Base-by-base conservation (phyloP, 1,140 invertebrate species). In the Sarcophaga peregrina region DNA sequence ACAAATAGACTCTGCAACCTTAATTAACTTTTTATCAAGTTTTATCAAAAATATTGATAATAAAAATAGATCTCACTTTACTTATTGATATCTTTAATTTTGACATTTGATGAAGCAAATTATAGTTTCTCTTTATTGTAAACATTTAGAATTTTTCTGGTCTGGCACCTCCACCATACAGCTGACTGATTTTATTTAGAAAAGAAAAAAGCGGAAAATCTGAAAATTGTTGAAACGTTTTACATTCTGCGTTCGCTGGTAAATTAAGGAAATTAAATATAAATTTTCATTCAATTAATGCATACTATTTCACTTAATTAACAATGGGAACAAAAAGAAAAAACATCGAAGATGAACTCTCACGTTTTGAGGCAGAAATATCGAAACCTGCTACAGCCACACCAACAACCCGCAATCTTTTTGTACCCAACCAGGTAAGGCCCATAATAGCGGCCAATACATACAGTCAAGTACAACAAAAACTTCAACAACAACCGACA, bases 291-390 rank as follows among this genome's bases (percentile, higher is more conserved):
- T 4, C 17, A 68, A 25, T 20, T 68, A 68, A 68, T 68, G n/a
- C 17, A n/a, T 20, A 20, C 37, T 45, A 46, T 82, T 10, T 46
- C 25, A 37, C 25, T 17, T n/a, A 50, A 82, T 8, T 78, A 68
- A 10, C 6, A 81, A 89, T 91, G 90, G 89, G 89, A 80, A 85
- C 86, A 10, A 90, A 90, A 78, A 86, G 89, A 76, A 90, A 89
- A 15, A 87, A 89, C 68, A 95, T 96, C 94, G 95, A 96, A 91
- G 95, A 96, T 91, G 95, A 96, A 91, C 95, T 96, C 93, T 95
- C 93, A 86, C 94, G 95, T 85, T 97, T 97, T 90, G 96, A 97
- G 88, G 95, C 96, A n/a, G 96, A 97, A 91, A 96, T 96, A 84
- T 94, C 95, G 8, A 93, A 80, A 91, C 91, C 78, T 87, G 90